These are phyloP conservation scores for Todiramphus chloris DNA, from an alignment of 2,113 vertebrate genomes.

Conservation along the genomic window DNA sequence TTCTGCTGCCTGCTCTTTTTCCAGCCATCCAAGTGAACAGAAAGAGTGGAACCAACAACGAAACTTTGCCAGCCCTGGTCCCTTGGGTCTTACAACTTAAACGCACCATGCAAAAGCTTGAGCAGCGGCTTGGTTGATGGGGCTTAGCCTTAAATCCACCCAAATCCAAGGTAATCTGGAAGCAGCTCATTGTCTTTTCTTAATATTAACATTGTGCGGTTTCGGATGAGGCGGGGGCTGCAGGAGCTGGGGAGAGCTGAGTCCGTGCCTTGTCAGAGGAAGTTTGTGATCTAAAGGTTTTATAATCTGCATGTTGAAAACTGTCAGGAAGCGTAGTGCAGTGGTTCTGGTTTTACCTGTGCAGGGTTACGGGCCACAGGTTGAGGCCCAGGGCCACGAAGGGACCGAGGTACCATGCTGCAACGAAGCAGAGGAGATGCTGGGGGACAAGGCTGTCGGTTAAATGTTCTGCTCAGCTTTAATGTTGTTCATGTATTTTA, in stretches of 20 bases:
- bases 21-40: constrained; percentile 1
- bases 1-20: constrained; percentile 18
- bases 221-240: neutral
- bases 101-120: neutral
- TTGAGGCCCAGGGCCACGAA: neutral
- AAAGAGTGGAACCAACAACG: neutral
- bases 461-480: neutral
- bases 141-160: neutral
- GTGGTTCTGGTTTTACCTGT: neutral
- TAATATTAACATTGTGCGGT: neutral
- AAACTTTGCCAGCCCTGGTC: neutral
- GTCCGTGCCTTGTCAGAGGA: neutral
- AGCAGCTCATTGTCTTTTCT: neutral
- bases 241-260: neutral
- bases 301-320: neutral
- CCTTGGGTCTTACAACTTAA: neutral
- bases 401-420: neutral
- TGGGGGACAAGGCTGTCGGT: neutral
- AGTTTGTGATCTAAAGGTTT: neutral
- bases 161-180: constrained; percentile 33
- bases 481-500: neutral
- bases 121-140: neutral
- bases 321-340: neutral
- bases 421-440: neutral
- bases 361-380: neutral